Conservation (phyloP, 1,140 invertebrate species). For the Solenopsis fugax region DNA sequence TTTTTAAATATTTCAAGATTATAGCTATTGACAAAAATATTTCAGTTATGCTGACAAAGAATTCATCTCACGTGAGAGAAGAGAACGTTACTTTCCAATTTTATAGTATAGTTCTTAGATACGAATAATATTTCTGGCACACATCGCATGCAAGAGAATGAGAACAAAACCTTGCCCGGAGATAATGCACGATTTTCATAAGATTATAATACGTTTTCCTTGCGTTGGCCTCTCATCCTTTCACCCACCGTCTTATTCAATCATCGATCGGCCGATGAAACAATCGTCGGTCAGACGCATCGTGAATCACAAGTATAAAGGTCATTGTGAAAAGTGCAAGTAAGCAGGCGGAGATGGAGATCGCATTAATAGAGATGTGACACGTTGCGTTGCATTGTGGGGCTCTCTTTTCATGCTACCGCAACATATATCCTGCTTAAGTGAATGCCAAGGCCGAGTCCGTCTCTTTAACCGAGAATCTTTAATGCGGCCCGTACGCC, state of each 20-base stretch:
- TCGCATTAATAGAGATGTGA: constrained; percentile 62
- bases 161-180: constrained; percentile 21
- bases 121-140: background rate
- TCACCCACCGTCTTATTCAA: constrained; percentile 24
- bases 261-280: constrained; percentile 58
- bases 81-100: background rate
- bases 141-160: background rate
- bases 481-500: constrained; percentile 48
- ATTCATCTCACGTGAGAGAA: background rate
- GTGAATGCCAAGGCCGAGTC: constrained; percentile 48
- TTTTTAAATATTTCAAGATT: background rate
- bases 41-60: background rate
- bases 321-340: constrained; percentile 60
- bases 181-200: constrained; percentile 16
- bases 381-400: constrained; percentile 55
- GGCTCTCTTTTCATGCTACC: constrained; percentile 54
- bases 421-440: constrained; percentile 44
- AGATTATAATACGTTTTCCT: constrained; percentile 21
- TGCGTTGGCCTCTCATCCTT: constrained; percentile 19
- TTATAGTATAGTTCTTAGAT: background rate
- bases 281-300: constrained; percentile 33
- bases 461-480: constrained; percentile 48
- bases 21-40: background rate
- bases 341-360: constrained; percentile 49
- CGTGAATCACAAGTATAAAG: constrained; percentile 50